Evolutionary conservation across 2,797 vertebrate genomes (phyloP).

Genomic region (Margarornis squamiger): DNA sequence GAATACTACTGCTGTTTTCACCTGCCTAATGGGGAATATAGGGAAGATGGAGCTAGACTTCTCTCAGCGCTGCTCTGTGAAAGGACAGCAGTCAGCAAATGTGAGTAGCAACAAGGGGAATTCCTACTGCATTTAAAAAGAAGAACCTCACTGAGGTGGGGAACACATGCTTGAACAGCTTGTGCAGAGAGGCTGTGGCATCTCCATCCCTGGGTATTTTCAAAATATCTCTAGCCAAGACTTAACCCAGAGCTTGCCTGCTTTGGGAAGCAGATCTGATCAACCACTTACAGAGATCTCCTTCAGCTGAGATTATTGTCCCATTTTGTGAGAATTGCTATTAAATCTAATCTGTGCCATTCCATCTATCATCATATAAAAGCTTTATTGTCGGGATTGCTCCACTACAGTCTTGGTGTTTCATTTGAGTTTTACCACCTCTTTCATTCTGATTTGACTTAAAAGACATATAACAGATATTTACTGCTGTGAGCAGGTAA

Average conservation of each 20-base stretch:
- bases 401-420: background rate
- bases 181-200: background rate
- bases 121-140: background rate
- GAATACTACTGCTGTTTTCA: background rate
- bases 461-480: background rate
- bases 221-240: background rate
- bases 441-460: background rate
- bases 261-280: background rate
- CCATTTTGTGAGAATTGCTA: background rate
- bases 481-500: background rate
- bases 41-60: background rate
- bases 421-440: background rate
- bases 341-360: background rate
- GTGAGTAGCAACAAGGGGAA: background rate
- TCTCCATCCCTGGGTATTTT: background rate
- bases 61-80: background rate
- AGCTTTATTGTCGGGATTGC: background rate
- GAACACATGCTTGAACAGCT: background rate
- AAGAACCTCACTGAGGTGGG: background rate
- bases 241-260: background rate
- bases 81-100: background rate
- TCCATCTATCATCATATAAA: background rate
- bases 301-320: background rate
- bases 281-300: background rate
- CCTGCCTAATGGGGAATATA: background rate